These are phyloP conservation scores for Caenorhabditis brenneri DNA, from an alignment of 1,140 invertebrate genomes.

Conservation along the genomic window DNA sequence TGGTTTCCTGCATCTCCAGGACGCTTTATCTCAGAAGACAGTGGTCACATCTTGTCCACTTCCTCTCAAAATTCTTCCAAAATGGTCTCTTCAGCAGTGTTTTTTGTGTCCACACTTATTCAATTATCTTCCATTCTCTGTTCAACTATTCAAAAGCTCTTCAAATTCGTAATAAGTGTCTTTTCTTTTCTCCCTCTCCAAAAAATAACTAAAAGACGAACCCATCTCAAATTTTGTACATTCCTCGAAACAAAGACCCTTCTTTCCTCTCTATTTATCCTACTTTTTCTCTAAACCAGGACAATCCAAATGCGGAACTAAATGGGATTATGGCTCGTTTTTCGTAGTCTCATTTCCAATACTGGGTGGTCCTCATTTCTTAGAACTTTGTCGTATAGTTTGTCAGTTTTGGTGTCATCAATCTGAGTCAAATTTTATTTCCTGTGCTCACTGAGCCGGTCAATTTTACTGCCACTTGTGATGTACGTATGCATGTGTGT, in stretches of 20 bases:
- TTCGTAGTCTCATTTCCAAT: background rate
- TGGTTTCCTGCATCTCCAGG: too few relatives aligned
- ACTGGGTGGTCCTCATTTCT: background rate
- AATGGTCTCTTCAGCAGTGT: background rate
- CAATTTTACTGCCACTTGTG: constrained; percentile 14
- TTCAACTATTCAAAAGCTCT: constrained; percentile 26
- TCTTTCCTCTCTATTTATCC: background rate
- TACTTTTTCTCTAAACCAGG: background rate
- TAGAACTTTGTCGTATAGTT: constrained; percentile 32
- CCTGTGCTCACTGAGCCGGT: constrained; percentile 19
- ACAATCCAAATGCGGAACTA: constrained; percentile 6
- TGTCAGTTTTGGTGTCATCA: background rate
- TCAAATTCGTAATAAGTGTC: constrained; percentile 18
- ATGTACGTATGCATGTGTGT: background rate
- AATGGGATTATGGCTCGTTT: constrained; percentile 37
- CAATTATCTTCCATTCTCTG: background rate
- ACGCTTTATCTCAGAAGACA: too few relatives aligned
- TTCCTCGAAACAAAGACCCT: background rate
- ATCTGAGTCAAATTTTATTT: background rate
- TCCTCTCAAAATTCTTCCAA: background rate
- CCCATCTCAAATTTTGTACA: constrained; percentile 29
- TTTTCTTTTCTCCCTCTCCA: background rate
- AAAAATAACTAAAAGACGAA: constrained; percentile 15
- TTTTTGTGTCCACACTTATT: background rate
- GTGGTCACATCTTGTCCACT: background rate